Conservation (phyloP, 2,113 vertebrate species). For the Scortum barcoo region DNA sequence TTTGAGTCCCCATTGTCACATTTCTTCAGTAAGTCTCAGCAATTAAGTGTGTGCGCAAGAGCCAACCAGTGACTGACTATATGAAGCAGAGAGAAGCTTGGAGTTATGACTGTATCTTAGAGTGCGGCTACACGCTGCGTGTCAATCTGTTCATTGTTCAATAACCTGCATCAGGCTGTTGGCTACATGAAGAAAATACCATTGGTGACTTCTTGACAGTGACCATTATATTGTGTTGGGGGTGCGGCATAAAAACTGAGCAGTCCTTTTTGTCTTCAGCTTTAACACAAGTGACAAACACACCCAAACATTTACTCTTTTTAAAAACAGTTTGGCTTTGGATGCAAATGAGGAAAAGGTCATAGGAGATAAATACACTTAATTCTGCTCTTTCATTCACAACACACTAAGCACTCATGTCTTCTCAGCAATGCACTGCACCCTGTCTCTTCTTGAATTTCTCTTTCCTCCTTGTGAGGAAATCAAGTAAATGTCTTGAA, state of each 20-base stretch:
- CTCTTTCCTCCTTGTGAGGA: constrained; percentile 2
- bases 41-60: constrained; percentile 14
- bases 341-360: constrained; percentile 24
- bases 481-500: constrained; percentile 21
- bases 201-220: constrained; percentile 12
- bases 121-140: background rate
- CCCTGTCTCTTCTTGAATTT: background rate
- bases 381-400: constrained; percentile 28
- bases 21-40: constrained; percentile 38
- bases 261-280: background rate
- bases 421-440: background rate
- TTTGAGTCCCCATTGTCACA: constrained; percentile 41
- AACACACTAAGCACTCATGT: constrained; percentile 19
- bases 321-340: constrained; percentile 65
- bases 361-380: constrained; percentile 23
- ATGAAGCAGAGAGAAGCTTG: constrained; percentile 43
- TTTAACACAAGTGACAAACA: constrained; percentile 17
- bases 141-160: background rate
- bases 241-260: background rate
- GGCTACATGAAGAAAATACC: background rate
- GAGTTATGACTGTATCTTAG: background rate
- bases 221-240: constrained; percentile 1
- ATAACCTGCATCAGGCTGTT: background rate
- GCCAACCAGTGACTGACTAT: constrained; percentile 55
- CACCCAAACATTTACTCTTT: constrained; percentile 6